phyloP scores from a whole-genome alignment of 2,797 vertebrate species.

The Rhinogobio ventralis region DNA sequence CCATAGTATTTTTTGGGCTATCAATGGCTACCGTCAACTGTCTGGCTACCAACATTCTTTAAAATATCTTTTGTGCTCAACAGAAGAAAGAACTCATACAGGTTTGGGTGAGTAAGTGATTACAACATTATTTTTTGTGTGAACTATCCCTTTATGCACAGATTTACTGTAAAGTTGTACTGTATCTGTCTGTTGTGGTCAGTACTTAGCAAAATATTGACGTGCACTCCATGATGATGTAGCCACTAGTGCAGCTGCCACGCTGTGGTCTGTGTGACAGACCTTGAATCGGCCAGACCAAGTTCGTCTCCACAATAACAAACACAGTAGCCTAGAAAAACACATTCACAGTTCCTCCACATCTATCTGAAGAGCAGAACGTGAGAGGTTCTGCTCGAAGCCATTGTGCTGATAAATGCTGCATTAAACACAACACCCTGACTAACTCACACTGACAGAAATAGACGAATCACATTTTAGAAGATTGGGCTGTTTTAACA shows the following conservation, averaged over 20 bases:
- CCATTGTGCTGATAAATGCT: conserved; percentile 4
- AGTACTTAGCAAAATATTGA: conserved; percentile 5
- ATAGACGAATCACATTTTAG: not conserved
- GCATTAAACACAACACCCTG: not conserved
- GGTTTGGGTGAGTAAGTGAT: too few relatives aligned
- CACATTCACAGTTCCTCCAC: not conserved
- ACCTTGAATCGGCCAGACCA: not conserved
- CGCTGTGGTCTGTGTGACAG: not conserved
- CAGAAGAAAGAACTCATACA: too few relatives aligned
- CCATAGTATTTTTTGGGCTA: too few relatives aligned
- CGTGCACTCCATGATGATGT: not conserved
- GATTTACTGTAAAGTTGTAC: too few relatives aligned
- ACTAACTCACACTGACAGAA: not conserved
- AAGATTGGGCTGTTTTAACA: not conserved
- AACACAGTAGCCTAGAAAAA: conserved; percentile 15
- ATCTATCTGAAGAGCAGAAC: not conserved
- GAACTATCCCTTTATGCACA: too few relatives aligned
- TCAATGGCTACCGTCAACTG: too few relatives aligned
- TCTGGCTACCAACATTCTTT: too few relatives aligned
- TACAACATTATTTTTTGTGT: too few relatives aligned
- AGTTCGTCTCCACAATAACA: conserved; percentile 8
- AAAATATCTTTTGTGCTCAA: too few relatives aligned
- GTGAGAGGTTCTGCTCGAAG: not conserved
- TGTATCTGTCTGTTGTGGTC: not conserved
- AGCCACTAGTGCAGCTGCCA: not conserved